Evolutionary conservation across 2,113 vertebrate species (phyloP).

Genomic region (Cryptotis parvus): DNA sequence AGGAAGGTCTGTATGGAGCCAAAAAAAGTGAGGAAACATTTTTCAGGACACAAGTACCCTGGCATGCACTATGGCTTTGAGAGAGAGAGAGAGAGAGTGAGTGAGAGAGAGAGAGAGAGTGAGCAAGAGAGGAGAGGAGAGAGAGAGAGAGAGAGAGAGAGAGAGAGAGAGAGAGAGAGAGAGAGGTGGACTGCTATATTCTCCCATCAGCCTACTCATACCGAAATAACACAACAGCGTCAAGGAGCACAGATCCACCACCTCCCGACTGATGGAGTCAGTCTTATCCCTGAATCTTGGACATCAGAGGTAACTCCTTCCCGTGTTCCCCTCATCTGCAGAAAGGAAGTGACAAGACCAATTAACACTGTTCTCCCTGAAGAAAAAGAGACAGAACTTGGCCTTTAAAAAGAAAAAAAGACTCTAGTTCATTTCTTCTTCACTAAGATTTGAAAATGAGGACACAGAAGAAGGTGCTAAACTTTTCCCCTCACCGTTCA

Average conservation of each 20-base stretch:
- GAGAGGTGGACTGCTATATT: not conserved
- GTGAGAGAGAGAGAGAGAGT: not conserved
- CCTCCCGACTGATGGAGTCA: not conserved
- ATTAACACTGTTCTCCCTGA: not conserved
- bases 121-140: not conserved
- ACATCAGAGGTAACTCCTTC: not conserved
- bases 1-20: not conserved
- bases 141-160: not conserved
- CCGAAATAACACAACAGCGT: not conserved
- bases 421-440: slow-evolving; percentile 24
- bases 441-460: not conserved
- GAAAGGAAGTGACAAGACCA: not conserved
- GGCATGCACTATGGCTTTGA: not conserved
- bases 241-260: not conserved
- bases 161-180: not conserved
- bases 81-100: not conserved
- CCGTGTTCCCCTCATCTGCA: not conserved
- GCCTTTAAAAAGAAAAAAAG: not conserved
- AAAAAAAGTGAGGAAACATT: not conserved
- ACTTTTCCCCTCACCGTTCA: not conserved
- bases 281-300: not conserved
- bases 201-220: not conserved
- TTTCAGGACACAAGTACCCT: not conserved
- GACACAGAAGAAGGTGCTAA: not conserved
- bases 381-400: slow-evolving; percentile 1